Conservation (phyloP, 2,113 vertebrate genomes). For the Entosphenus tridentatus region DNA sequence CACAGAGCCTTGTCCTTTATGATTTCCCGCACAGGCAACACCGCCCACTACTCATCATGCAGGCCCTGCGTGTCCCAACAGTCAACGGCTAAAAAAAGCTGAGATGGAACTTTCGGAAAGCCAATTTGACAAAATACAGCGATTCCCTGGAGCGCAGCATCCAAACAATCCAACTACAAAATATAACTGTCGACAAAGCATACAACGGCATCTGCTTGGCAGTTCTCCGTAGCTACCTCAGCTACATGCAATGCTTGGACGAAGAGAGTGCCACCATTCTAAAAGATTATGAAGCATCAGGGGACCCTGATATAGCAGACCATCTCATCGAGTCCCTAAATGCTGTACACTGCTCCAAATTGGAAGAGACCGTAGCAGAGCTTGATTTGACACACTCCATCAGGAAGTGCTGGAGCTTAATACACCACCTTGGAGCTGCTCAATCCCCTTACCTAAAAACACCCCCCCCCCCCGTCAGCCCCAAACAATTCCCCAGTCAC, state of each 20-base stretch:
- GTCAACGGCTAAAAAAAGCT: no score
- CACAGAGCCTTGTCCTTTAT: background rate
- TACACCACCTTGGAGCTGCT: no score
- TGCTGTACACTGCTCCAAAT: background rate
- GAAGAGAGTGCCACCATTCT: background rate
- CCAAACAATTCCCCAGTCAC: no score
- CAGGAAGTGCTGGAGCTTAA: background rate
- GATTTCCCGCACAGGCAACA: background rate
- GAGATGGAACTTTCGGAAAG: background rate
- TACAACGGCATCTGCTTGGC: background rate
- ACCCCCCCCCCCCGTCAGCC: no score
- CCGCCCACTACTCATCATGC: background rate
- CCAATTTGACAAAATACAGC: no score
- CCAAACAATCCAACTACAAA: background rate
- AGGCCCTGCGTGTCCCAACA: background rate
- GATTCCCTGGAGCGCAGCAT: background rate
- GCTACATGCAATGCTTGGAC: background rate
- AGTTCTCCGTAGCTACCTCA: background rate
- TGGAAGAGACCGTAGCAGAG: background rate
- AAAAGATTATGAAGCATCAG: background rate
- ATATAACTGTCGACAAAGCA: conserved; percentile 1
- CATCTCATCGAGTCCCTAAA: background rate
- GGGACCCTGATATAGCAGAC: background rate
- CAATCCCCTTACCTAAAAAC: no score
- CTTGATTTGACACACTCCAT: background rate